Base-by-base conservation (phyloP, 1,140 invertebrate species). In the Phocides pigmalion region DNA sequence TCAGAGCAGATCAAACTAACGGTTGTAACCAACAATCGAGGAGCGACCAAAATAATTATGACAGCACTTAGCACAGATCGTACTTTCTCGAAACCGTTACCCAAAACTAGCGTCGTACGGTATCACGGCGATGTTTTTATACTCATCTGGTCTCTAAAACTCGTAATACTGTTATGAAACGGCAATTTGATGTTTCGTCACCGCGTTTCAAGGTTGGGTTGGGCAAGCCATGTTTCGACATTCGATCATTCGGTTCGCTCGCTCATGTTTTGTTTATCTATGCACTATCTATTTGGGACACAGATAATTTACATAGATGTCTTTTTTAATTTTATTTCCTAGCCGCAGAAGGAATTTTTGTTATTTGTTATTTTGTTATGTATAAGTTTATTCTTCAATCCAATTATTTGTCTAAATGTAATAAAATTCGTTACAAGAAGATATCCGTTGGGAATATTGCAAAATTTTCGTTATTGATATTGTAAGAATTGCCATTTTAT, bases 141-240 rank as follows among this genome's bases (percentile, higher is more conserved):
- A 70, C 74, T 79, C 82, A 83, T 84, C 82, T 66, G 63, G 69
- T 64, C 35, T 77, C 76, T 74, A 74, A 79, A 89, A 84, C 79
- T 77, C 59, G 84, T 84, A 87, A 83, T 85, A 86, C 80, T 86
- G 84, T 90, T 90, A 90, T 84, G 84, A 83, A 87, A 89, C 73
- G 72, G 73, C 74, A 80, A 79, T 79, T 79, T 76, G 64, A 17
- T 65, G 54, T 88, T 85, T 84, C 81, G 80, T 89, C 84, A 89
- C 66, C 58, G 63, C 63, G 59, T 74, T 79, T 76, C 83, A 86
- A 86, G 81, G 84, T 82, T 83, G 72, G 71, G 51, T 82, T 82
- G 75, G 70, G 78, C 68, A 79, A 84, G 64, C 47, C 25, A 42
- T 46, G 56, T 61, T 47, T 32, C 56, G 41, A 47, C 56, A 59